Conservation (phyloP, 2,113 vertebrate species). For the Xenopus tropicalis region UCB_Xtro_10.0 CM004451.2:53517001-53517500, state of each 20-base stretch:
- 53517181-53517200: slow-evolving; percentile 80
- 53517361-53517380: slow-evolving; percentile 81
- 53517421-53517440: slow-evolving; percentile 64
- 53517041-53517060: too few species aligned
- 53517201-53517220: slow-evolving; percentile 75
- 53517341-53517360: slow-evolving; percentile 77
- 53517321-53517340: slow-evolving; percentile 85
- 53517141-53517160: background rate
- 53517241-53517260: slow-evolving; percentile 71
- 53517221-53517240: slow-evolving; percentile 62
- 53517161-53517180: slow-evolving; percentile 69
- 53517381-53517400: slow-evolving; percentile 84
- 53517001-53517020: too few species aligned
- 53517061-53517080: too few species aligned
- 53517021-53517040: too few species aligned
- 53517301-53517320: slow-evolving; percentile 83
- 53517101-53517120: background rate
- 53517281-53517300: slow-evolving; percentile 84
- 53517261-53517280: slow-evolving; percentile 84
- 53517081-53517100: too few species aligned
- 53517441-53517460: slow-evolving; percentile 90
- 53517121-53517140: background rate
- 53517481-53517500: slow-evolving; percentile 84
- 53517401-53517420: slow-evolving; percentile 75
- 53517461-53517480: slow-evolving; percentile 85